phyloP scores from a whole-genome alignment of 2,888 invertebrate species.

The Synergus laeviventris region DNA sequence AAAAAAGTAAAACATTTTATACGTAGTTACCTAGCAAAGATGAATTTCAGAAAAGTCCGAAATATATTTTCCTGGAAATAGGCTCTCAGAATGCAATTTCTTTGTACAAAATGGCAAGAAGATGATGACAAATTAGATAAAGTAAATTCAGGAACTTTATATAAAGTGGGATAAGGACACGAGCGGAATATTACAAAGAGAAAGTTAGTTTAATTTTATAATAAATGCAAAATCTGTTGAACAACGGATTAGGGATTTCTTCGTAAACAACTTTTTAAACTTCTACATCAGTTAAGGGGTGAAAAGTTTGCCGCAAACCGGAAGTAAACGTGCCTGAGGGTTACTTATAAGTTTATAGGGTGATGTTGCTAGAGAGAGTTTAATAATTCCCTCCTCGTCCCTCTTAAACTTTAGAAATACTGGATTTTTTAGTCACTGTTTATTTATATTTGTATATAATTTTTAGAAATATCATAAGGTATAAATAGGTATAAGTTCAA shows the following conservation, averaged over 20 bases:
- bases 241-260: conserved; percentile 15
- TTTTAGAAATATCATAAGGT: background rate
- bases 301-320: conserved; percentile 15
- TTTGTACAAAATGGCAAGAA: background rate
- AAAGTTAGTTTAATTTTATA: background rate
- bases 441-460: background rate
- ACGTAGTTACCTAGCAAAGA: background rate
- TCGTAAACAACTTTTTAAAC: conserved; percentile 5
- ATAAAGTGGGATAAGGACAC: background rate
- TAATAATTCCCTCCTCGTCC: background rate
- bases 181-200: background rate
- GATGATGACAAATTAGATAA: background rate
- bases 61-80: background rate
- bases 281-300: background rate
- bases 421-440: background rate
- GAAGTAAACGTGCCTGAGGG: conserved; percentile 24
- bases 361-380: background rate
- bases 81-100: background rate
- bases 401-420: too few species aligned
- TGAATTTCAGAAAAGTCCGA: background rate
- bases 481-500: too few species aligned
- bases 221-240: conserved; percentile 29
- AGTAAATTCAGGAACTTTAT: background rate
- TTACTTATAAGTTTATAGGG: conserved; percentile 28
- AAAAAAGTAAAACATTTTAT: too few species aligned